phyloP scores from a whole-genome alignment of 2,113 vertebrate genomes.

The Nibea albiflora region DNA sequence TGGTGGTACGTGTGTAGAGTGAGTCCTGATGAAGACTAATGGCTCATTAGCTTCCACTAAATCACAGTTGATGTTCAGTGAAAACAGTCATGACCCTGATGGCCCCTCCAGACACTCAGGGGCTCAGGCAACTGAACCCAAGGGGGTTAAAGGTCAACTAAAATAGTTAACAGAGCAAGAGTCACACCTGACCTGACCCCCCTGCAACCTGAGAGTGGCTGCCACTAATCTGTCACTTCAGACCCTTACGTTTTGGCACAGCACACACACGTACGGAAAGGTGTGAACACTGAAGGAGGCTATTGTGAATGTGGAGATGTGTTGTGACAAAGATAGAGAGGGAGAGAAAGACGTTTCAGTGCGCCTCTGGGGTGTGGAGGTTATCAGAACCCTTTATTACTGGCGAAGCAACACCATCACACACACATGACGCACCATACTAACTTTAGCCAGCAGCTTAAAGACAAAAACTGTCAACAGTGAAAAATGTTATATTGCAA shows the following conservation, averaged over 20 bases:
- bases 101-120: conserved; percentile 52
- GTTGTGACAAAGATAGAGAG: conserved; percentile 10
- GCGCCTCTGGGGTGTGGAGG: conserved; percentile 6
- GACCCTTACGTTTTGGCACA: conserved; percentile 28
- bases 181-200: conserved; percentile 67
- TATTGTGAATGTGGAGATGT: background rate
- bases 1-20: conserved; percentile 21
- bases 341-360: background rate
- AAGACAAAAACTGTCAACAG: background rate
- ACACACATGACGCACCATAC: background rate
- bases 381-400: conserved; percentile 4
- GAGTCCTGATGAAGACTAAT: conserved; percentile 75
- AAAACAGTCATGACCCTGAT: conserved; percentile 76
- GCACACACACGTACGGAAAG: conserved; percentile 5
- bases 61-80: conserved; percentile 75
- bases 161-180: conserved; percentile 71
- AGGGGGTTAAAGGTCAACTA: conserved; percentile 69
- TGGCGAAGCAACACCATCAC: background rate
- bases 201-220: conserved; percentile 51
- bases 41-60: conserved; percentile 72
- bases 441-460: background rate
- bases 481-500: background rate
- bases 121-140: conserved; percentile 51
- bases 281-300: conserved; percentile 2
- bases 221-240: conserved; percentile 66